A percentile compares a stretch with the other conserved stretches of the same genome.
Evolutionary conservation across 2,888 invertebrate genomes (phyloP).

Genomic region (Caenorhabditis sp.): DNA sequence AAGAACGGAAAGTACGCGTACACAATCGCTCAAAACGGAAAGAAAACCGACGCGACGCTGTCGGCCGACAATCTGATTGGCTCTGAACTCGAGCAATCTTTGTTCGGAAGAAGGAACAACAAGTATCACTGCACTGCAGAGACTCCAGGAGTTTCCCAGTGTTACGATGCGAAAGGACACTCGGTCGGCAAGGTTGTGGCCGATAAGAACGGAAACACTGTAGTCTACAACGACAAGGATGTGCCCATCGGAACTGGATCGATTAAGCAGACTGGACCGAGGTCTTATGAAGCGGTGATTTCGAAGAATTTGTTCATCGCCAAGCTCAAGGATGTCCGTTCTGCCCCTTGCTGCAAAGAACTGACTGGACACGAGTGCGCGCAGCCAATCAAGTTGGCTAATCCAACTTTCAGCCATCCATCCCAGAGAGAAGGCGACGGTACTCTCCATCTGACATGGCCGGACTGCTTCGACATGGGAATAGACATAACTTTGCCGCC

Average conservation of each 20-base stretch:
- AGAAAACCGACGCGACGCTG: slow-evolving; percentile 75
- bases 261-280: slow-evolving; percentile 71
- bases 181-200: slow-evolving; percentile 78
- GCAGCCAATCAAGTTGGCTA: slow-evolving; percentile 76
- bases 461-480: slow-evolving; percentile 78
- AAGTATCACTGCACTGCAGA: slow-evolving; percentile 78
- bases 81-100: slow-evolving; percentile 70
- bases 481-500: slow-evolving; percentile 78
- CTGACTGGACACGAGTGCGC: slow-evolving; percentile 76
- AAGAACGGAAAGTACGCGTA: slow-evolving; percentile 76
- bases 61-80: slow-evolving; percentile 69
- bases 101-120: slow-evolving; percentile 76
- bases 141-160: slow-evolving; percentile 78
- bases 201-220: slow-evolving; percentile 78
- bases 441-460: slow-evolving; percentile 76
- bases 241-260: slow-evolving; percentile 78
- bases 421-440: slow-evolving; percentile 69
- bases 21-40: slow-evolving; percentile 75
- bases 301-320: slow-evolving; percentile 78
- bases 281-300: slow-evolving; percentile 77
- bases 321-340: slow-evolving; percentile 74
- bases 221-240: slow-evolving; percentile 78
- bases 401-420: slow-evolving; percentile 69
- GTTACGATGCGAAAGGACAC: slow-evolving; percentile 77
- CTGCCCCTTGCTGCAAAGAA: slow-evolving; percentile 74